Conservation (phyloP, 2,888 invertebrate genomes). For the Euzetes globulus region DNA sequence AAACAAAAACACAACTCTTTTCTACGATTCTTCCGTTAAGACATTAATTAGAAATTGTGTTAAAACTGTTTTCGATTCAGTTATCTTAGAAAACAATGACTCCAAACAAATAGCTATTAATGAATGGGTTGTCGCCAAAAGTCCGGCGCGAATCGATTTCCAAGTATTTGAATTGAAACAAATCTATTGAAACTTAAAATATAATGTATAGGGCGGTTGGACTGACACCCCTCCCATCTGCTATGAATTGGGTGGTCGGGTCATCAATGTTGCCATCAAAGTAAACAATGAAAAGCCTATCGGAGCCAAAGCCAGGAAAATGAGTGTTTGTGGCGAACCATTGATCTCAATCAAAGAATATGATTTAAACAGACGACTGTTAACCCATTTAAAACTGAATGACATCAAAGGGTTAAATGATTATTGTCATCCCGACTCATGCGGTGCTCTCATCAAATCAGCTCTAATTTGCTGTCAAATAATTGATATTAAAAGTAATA, state of each 20-base stretch:
- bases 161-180: slow-evolving; percentile 40
- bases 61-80: not conserved
- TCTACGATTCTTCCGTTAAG: not conserved
- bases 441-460: slow-evolving; percentile 50
- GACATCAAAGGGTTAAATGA: not conserved
- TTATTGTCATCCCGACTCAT: not conserved
- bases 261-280: slow-evolving; percentile 50
- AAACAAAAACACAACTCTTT: not conserved
- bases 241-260: slow-evolving; percentile 52
- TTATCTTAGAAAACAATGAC: not conserved
- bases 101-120: not conserved
- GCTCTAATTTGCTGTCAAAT: slow-evolving; percentile 49
- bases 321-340: slow-evolving; percentile 34
- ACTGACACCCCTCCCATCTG: slow-evolving; percentile 56
- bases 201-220: slow-evolving; percentile 50
- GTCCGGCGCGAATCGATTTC: slow-evolving; percentile 52
- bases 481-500: slow-evolving; percentile 44
- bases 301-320: slow-evolving; percentile 48
- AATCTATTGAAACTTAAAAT: not conserved
- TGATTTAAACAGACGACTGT: not conserved
- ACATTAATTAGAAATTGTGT: not conserved
- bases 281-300: slow-evolving; percentile 52
- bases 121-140: slow-evolving; percentile 49
- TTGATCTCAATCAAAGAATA: not conserved
- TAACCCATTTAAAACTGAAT: not conserved